Conservation (phyloP, 2,797 vertebrate species). For the Rhadinocentrus ornatus region DNA sequence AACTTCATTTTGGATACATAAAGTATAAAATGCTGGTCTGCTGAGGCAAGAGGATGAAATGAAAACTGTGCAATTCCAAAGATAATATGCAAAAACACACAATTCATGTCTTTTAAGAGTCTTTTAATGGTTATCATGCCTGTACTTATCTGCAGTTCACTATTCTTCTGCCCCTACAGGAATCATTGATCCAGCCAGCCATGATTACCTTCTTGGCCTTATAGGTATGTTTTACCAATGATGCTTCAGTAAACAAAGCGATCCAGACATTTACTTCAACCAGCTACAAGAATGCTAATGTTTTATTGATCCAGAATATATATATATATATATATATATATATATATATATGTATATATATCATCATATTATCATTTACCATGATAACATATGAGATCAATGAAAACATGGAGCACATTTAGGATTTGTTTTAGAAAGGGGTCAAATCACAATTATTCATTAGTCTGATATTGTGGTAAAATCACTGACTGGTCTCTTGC, state of each 20-base stretch:
- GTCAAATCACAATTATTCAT: too few species aligned
- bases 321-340: too few species aligned
- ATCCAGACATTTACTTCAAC: neutral
- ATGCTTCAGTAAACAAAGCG: neutral
- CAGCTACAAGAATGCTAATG: too few species aligned
- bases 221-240: conserved; percentile 63
- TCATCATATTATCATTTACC: too few species aligned
- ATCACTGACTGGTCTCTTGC: too few species aligned
- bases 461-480: too few species aligned
- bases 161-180: conserved; percentile 47
- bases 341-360: too few species aligned
- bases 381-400: too few species aligned
- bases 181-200: conserved; percentile 58
- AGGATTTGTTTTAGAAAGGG: too few species aligned
- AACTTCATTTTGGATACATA: neutral
- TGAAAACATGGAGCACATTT: too few species aligned
- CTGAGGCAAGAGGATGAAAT: neutral
- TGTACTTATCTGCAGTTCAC: neutral
- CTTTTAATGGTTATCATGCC: neutral
- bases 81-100: neutral
- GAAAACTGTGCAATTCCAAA: neutral
- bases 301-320: too few species aligned
- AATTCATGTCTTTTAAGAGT: neutral
- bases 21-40: neutral
- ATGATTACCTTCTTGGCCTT: conserved; percentile 74